Conservation (phyloP, 1,140 invertebrate genomes). For the Manduca sexta region DNA sequence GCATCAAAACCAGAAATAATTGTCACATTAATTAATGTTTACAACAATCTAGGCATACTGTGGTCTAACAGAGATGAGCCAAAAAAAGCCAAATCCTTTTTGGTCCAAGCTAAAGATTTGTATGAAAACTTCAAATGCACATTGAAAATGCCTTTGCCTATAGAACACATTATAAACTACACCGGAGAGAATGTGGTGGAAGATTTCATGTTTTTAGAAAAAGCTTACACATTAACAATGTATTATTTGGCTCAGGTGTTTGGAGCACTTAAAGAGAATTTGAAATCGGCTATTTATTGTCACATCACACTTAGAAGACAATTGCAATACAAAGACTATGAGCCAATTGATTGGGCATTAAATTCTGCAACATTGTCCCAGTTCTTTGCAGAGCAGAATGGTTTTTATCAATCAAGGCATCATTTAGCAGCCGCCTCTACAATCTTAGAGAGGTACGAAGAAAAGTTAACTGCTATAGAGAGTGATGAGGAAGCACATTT, state of each 20-base stretch:
- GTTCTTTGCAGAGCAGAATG: conserved; percentile 84
- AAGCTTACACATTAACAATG: conserved; percentile 85
- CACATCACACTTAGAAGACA: conserved; percentile 89
- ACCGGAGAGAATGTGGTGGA: conserved; percentile 62
- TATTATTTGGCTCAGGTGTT: conserved; percentile 93
- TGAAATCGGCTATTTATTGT: conserved; percentile 88
- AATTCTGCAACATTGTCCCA: conserved; percentile 94
- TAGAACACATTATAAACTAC: conserved; percentile 76
- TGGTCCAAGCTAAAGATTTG: conserved; percentile 79
- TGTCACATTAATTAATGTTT: conserved; percentile 76
- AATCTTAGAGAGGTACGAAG: conserved; percentile 80
- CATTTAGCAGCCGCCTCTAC: conserved; percentile 85
- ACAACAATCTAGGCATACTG: conserved; percentile 89
- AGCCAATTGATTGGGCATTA: conserved; percentile 90
- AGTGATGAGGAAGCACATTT: conserved; percentile 75
- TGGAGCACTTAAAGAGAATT: conserved; percentile 80
- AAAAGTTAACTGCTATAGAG: conserved; percentile 69
- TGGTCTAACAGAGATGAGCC: conserved; percentile 80
- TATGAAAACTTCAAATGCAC: conserved; percentile 79
- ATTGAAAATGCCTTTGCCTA: conserved; percentile 67
- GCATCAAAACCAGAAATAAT: conserved; percentile 74
- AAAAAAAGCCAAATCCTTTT: conserved; percentile 78
- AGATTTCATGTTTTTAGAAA: conserved; percentile 79
- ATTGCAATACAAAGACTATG: conserved; percentile 82
- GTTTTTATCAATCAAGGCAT: conserved; percentile 87